Conservation (phyloP, 2,797 vertebrate species). For the Phrynocephalus guinanensis region DNA sequence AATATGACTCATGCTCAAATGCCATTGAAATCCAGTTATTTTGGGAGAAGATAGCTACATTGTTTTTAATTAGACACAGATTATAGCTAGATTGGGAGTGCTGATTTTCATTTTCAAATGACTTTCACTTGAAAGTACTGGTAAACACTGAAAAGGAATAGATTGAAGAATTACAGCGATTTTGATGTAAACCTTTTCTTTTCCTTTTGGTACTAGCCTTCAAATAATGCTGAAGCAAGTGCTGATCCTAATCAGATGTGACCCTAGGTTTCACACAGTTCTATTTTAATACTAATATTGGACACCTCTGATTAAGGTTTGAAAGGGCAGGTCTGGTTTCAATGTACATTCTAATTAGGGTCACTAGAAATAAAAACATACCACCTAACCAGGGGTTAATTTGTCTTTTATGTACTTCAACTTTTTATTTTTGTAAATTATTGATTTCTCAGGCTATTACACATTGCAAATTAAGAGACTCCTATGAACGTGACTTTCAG, state of each 20-base stretch:
- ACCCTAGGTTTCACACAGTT: constrained; percentile 15
- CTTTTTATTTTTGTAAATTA: constrained; percentile 37
- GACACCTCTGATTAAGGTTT: constrained; percentile 39
- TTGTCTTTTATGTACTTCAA: constrained; percentile 6
- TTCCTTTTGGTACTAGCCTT: not conserved
- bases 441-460: constrained; percentile 26
- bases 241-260: constrained; percentile 33
- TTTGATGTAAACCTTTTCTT: not conserved
- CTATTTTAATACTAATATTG: constrained; percentile 45
- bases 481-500: constrained; percentile 15
- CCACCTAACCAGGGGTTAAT: constrained; percentile 31
- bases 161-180: constrained; percentile 21
- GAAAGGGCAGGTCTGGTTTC: constrained; percentile 32
- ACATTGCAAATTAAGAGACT: not conserved
- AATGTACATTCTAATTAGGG: constrained; percentile 28
- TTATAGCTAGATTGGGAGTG: not conserved
- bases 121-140: not conserved
- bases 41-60: not conserved
- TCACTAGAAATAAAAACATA: constrained; percentile 15
- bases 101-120: not conserved
- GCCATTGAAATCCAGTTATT: not conserved
- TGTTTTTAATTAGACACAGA: not conserved
- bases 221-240: constrained; percentile 2
- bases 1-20: not conserved
- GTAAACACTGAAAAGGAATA: not conserved